Evolutionary conservation across 2,797 vertebrate species (phyloP).

Genomic region (Capromys pilorides): DNA sequence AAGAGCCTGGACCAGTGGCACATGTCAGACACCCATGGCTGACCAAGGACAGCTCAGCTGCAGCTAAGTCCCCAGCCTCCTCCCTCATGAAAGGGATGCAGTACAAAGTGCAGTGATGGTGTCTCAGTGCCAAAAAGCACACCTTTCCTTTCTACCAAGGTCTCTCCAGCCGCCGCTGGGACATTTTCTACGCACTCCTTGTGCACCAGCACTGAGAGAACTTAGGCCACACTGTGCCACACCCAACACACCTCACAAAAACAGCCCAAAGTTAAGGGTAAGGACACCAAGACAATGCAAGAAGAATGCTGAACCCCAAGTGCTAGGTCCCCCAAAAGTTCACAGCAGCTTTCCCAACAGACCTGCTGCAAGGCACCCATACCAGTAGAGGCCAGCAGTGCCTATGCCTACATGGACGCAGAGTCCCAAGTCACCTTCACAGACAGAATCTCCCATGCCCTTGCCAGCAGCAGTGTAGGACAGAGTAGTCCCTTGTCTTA

Average conservation of each 20-base stretch:
- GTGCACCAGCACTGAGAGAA: neutral
- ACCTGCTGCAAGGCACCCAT: neutral
- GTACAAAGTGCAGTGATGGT: neutral
- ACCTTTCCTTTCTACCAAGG: neutral
- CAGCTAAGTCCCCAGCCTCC: neutral
- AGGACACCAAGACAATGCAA: neutral
- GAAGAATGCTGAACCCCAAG: neutral
- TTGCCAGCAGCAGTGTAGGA: neutral
- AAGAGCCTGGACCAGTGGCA: neutral
- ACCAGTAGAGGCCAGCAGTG: no score
- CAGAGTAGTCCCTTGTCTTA: no score
- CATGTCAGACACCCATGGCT: neutral
- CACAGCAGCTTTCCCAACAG: neutral
- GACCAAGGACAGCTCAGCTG: neutral
- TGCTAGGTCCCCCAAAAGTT: neutral
- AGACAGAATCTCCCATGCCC: neutral
- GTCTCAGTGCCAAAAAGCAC: neutral
- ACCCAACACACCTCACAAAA: neutral
- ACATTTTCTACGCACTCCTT: neutral
- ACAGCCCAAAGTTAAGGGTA: neutral
- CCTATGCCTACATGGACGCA: neutral
- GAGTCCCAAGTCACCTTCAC: neutral
- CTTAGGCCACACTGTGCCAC: neutral
- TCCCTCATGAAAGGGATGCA: neutral
- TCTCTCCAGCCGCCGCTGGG: neutral